Conservation (phyloP, 2,888 invertebrate species). For the Orgyia antiqua region DNA sequence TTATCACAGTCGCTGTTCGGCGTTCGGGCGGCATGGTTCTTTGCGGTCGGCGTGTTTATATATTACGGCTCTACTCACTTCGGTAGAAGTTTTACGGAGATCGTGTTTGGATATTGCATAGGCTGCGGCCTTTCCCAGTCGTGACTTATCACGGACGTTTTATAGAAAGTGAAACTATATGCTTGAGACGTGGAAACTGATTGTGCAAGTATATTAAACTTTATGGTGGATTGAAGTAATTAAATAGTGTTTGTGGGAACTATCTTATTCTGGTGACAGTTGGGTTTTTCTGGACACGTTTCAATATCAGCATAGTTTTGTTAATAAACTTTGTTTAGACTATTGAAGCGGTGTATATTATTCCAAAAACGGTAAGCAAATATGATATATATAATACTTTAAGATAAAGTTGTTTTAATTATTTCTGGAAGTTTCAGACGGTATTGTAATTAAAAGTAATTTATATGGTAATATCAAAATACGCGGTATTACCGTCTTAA, state of each 20-base stretch:
- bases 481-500: no score
- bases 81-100: constrained; percentile 66
- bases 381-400: background rate
- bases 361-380: constrained; percentile 54
- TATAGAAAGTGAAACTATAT: constrained; percentile 65
- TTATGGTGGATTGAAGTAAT: constrained; percentile 46
- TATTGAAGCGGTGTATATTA: constrained; percentile 52
- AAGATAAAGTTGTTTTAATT: background rate
- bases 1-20: constrained; percentile 76
- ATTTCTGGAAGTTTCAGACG: background rate
- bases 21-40: constrained; percentile 63
- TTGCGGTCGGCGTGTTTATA: constrained; percentile 34
- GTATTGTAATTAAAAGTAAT: no score
- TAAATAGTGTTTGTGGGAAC: constrained; percentile 49
- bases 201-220: constrained; percentile 56
- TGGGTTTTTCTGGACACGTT: constrained; percentile 50
- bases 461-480: no score
- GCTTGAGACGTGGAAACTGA: constrained; percentile 48
- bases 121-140: constrained; percentile 43
- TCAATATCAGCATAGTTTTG: constrained; percentile 71
- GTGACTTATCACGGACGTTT: constrained; percentile 52
- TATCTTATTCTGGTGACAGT: constrained; percentile 40
- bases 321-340: constrained; percentile 63
- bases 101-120: constrained; percentile 49
- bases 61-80: constrained; percentile 35